Evolutionary conservation across 37 sponge, comb jelly and placozoan genomes (phyloP).

Genomic region (Lycopodina hypogea): DNA sequence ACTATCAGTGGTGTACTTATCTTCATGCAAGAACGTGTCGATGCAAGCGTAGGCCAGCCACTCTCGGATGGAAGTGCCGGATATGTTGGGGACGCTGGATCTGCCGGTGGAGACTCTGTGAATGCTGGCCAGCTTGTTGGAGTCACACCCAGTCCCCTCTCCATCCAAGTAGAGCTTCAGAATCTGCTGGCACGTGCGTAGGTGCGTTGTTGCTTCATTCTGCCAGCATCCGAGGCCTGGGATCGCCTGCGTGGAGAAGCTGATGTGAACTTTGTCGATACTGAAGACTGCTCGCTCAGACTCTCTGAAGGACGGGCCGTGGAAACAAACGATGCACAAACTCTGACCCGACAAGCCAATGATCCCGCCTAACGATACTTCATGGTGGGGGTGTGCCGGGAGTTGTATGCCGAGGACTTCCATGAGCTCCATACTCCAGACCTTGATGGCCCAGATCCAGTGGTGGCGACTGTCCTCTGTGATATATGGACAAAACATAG

Average conservation of each 20-base stretch:
- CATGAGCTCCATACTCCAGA: slow-evolving; percentile 55
- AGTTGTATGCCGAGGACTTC: slow-evolving; percentile 51
- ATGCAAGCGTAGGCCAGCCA: slow-evolving; percentile 76
- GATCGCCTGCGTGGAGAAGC: slow-evolving; percentile 76
- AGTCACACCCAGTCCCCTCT: not conserved
- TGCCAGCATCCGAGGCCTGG: slow-evolving; percentile 44
- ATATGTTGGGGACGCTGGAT: slow-evolving; percentile 33
- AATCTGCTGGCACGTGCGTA: slow-evolving; percentile 61
- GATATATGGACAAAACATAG: not conserved
- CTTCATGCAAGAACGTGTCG: slow-evolving; percentile 37
- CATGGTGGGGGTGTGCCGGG: slow-evolving; percentile 9
- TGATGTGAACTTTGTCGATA: slow-evolving; percentile 40
- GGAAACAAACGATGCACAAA: slow-evolving; percentile 76
- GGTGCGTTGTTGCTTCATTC: not conserved
- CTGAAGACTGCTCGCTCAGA: slow-evolving; percentile 77
- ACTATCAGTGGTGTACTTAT: slow-evolving; percentile 1
- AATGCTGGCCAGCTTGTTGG: slow-evolving; percentile 38
- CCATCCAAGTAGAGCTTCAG: slow-evolving; percentile 24
- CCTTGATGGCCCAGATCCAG: slow-evolving; percentile 79
- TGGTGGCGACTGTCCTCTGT: slow-evolving; percentile 38
- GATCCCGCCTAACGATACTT: slow-evolving; percentile 66
- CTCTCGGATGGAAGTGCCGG: slow-evolving; percentile 29
- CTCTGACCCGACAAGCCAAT: slow-evolving; percentile 55
- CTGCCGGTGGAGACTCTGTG: slow-evolving; percentile 56
- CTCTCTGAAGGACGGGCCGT: slow-evolving; percentile 69